Percentiles rank a stretch among this genome's conserved stretches.
Evolutionary conservation across 1,140 invertebrate genomes (phyloP).

Genomic region (Drosophila ercepeae): DNA sequence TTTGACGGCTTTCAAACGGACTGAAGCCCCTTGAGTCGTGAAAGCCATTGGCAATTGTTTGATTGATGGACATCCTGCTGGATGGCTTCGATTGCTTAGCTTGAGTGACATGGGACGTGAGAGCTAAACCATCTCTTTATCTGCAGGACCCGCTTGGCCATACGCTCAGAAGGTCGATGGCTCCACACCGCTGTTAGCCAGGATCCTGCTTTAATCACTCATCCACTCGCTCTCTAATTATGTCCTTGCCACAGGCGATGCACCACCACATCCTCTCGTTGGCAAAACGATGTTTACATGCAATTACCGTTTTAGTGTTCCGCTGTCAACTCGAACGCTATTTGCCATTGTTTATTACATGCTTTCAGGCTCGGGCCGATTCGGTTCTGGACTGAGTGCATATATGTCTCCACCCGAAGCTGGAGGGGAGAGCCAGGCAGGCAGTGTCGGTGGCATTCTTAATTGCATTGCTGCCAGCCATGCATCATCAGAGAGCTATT

Average conservation of each 20-base stretch:
- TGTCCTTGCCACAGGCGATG: slow-evolving; percentile 18
- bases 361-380: slow-evolving; percentile 11
- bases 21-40: slow-evolving; percentile 17
- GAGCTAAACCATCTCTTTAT: slow-evolving; percentile 17
- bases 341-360: slow-evolving; percentile 72
- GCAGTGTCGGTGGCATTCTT: slow-evolving; percentile 53
- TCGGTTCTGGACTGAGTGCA: neutral
- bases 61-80: slow-evolving; percentile 33
- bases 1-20: slow-evolving; percentile 38
- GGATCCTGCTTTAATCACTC: slow-evolving; percentile 19
- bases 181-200: neutral
- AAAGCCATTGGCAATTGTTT: slow-evolving; percentile 23
- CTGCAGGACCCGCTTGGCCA: slow-evolving; percentile 5
- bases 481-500: slow-evolving; percentile 68
- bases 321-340: slow-evolving; percentile 68
- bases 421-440: too few relatives aligned
- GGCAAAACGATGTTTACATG: slow-evolving; percentile 68
- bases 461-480: slow-evolving; percentile 69
- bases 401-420: neutral
- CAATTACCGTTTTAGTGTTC: slow-evolving; percentile 75
- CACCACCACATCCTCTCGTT: slow-evolving; percentile 4
- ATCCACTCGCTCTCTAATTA: slow-evolving; percentile 38
- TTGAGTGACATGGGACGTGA: slow-evolving; percentile 17
- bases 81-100: slow-evolving; percentile 3
- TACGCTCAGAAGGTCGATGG: slow-evolving; percentile 1